Base-by-base conservation (phyloP, 2,797 vertebrate genomes). In the Fringilla coelebs region DNA sequence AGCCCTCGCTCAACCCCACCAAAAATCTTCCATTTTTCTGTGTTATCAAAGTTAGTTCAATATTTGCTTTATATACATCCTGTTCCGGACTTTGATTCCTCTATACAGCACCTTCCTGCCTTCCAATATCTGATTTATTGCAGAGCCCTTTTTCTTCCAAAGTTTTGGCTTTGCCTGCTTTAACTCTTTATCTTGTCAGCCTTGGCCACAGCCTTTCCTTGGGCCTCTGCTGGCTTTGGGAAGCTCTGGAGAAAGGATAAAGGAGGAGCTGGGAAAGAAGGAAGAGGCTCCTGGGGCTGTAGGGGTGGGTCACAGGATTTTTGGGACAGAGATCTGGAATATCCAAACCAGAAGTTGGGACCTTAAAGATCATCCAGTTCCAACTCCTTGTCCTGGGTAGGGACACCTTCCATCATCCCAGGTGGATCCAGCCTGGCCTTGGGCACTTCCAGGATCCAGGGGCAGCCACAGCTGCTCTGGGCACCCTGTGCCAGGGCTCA, bases 61-160 rank as follows among this genome's bases (percentile, higher is more conserved):
- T 96, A 96, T 96, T 92, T 97, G 93, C 87, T 97, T 85, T 95
- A 92, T 97, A 96, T 95, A 96, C 96, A 97, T 97, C 96, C 95
- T 96, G 93, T 97, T 97, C 95, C 89, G 75, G 94, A 94, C 95
- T 96, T 97, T 94, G 95, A 94, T 70, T 85, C 95, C 90, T 95
- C 95, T 63, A 43, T 93, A 57, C 67, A 94, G 83, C 92, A 93
- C 95, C 92, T 95, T 96, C 96, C 96, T 97, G 95, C 96, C 94
- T 95, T 92, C 95, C 43, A 55, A 57, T 71, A 67, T 61, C 78
- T 85, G 94, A 93, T 95, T 97, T 80, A 92, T 92, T 67, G 41
- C 77, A 15, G 7, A 32, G 57, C 13, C 12, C 0, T 16, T 60
- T 79, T 57, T 74, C 71, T 90, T 81, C 75, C 16, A 1, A 32